Base-by-base conservation (phyloP, 64 coral and sea anemone species). In the Acropora tenuis region DNA sequence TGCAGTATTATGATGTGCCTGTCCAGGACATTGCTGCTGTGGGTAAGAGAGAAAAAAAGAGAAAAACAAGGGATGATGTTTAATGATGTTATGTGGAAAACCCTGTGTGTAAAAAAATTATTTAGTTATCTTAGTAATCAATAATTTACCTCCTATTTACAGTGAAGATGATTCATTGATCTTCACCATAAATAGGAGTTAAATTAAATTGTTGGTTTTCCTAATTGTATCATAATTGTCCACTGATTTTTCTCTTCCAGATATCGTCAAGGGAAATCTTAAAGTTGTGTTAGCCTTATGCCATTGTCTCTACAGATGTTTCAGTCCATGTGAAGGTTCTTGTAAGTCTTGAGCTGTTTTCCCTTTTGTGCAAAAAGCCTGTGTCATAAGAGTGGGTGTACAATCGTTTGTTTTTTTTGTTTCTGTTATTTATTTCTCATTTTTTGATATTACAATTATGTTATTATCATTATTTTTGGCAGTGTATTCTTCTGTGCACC, bases 211-310 rank as follows among this genome's bases (percentile, higher is more conserved):
- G 30, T 30, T 30, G 30, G 30, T 5, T 15, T 48, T 65, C 44
- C 66, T 42, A 3, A 9, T 18, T 15, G 6, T 1, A 20, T 57
- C 30, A 55, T 71, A 20, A 20, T 76, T 11, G 50, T 0, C 75
- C 18, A 13, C 15, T 65, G 6, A 72, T 59, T 87, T 73, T 63
- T 0, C 11, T 3, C 16, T 88, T 93, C 19, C 16, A 96, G 95
- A 96, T 89, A 78, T 96, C 66, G 95, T 96, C 20, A 93, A 93
- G 77, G 91, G 83, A 93, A 96, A 93, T 55, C 69, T 87, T 41
- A 96, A 96, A 50, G 91, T 96, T 90, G 91, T 92, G 49, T 59
- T 96, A 12, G 95, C 91, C 17, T 84, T 96, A 15, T 96, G 95
- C 43, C 73, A 93, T 3, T 74, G 66, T 75, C 87, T 96, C 9